Percentiles rank a stretch among this genome's conserved stretches.
Evolutionary conservation across 2,113 vertebrate genomes (phyloP).

Genomic region (Passer montanus): DNA sequence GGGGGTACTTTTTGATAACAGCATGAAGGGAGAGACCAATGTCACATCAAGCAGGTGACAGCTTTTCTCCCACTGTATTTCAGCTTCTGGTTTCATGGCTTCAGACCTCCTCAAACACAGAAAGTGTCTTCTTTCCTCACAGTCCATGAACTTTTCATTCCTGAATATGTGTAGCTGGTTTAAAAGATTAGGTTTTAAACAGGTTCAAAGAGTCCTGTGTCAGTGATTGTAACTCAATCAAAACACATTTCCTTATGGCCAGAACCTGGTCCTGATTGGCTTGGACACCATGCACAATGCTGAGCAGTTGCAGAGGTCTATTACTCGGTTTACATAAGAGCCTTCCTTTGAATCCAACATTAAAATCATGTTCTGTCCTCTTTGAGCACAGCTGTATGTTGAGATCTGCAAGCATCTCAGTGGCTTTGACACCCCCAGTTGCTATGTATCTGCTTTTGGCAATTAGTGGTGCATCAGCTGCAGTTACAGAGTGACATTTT

Average conservation of each 20-base stretch:
- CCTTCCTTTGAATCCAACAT: neutral
- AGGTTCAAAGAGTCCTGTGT: neutral
- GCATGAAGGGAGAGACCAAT: neutral
- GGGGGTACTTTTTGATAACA: neutral
- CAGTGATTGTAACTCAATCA: neutral
- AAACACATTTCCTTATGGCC: neutral
- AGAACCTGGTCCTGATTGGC: neutral
- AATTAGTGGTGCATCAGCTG: neutral
- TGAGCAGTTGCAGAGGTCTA: neutral
- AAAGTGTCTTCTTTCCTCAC: neutral
- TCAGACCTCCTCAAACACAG: neutral
- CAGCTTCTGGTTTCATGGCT: neutral
- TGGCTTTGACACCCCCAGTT: neutral
- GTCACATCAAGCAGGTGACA: neutral
- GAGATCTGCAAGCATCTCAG: neutral
- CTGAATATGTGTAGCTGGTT: neutral
- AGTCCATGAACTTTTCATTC: neutral
- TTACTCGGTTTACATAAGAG: neutral
- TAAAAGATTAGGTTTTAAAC: neutral
- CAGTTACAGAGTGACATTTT: neutral
- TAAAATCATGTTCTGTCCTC: neutral
- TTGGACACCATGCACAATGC: neutral
- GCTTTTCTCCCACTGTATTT: neutral
- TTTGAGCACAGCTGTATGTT: neutral
- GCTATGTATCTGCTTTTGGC: neutral